phyloP scores from a whole-genome alignment of 2,797 vertebrate genomes.

The Lacerta viridis region DNA sequence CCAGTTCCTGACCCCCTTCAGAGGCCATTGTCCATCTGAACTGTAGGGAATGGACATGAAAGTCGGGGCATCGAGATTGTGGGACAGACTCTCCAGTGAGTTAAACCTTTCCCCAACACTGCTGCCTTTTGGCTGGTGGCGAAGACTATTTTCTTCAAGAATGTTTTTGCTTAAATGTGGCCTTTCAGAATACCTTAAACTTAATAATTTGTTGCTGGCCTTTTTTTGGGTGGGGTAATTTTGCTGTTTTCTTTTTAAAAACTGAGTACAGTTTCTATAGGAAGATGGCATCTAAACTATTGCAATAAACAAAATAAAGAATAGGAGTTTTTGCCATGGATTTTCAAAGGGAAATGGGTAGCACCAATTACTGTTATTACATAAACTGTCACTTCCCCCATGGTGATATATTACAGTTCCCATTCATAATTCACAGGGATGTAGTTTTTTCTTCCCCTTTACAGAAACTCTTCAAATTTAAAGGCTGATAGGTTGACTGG shows the following conservation, averaged over 20 bases:
- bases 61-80: neutral
- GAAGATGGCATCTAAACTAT: neutral
- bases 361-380: neutral
- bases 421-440: constrained; percentile 42
- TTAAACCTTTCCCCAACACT: neutral
- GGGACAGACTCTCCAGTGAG: neutral
- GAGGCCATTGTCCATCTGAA: neutral
- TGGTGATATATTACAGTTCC: constrained; percentile 23
- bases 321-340: neutral
- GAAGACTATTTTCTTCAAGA: neutral
- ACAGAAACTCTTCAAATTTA: constrained; percentile 34
- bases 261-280: neutral
- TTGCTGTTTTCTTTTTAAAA: neutral
- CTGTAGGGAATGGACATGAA: neutral
- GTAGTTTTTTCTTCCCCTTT: constrained; percentile 17
- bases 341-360: neutral
- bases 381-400: neutral
- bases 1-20: neutral
- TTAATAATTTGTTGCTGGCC: neutral
- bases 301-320: neutral
- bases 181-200: neutral
- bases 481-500: constrained; percentile 21
- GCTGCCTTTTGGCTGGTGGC: neutral
- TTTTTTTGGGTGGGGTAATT: neutral
- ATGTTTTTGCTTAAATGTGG: neutral